Percentiles rank a stretch among this genome's conserved stretches.
phyloP scores from a whole-genome alignment of 2,797 vertebrate species.

The Pseudomugil tenellus region DNA sequence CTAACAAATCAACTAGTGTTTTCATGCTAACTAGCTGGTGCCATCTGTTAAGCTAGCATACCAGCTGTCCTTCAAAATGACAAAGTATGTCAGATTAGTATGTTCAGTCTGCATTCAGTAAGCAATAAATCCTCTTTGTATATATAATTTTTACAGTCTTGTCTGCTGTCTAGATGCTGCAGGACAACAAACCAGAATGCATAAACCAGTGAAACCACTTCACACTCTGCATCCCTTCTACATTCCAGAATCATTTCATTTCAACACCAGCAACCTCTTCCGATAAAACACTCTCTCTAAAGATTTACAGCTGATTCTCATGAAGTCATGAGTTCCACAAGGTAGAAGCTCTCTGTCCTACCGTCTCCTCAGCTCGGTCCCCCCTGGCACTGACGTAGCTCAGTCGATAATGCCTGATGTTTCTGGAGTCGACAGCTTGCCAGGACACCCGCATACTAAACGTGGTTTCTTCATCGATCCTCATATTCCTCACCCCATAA shows the following conservation, averaged over 20 bases:
- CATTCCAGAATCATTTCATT: neutral
- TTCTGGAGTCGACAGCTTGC: constrained; percentile 83
- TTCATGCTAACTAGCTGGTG: neutral
- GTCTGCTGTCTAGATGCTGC: neutral
- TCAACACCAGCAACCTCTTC: neutral
- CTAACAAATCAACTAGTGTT: neutral
- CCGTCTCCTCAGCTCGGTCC: constrained; percentile 88
- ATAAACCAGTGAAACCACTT: neutral
- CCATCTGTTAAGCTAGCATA: neutral
- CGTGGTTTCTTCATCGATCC: constrained; percentile 89
- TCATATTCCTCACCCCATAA: constrained; percentile 85
- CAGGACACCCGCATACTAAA: constrained; percentile 90
- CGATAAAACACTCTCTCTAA: neutral
- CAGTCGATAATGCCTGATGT: constrained; percentile 87
- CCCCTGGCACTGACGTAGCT: constrained; percentile 86
- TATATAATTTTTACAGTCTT: neutral
- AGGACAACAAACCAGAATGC: neutral
- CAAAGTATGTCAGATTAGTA: too few relatives aligned
- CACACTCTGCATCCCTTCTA: neutral
- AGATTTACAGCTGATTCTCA: neutral
- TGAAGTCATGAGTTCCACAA: neutral
- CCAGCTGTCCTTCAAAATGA: neutral
- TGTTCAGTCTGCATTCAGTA: neutral
- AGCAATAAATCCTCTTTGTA: neutral
- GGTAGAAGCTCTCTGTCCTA: constrained; percentile 39